Percentiles rank a stretch among this genome's conserved stretches.
Evolutionary conservation across 2,797 vertebrate species (phyloP).

Genomic region (Sebastolobus alascanus): DNA sequence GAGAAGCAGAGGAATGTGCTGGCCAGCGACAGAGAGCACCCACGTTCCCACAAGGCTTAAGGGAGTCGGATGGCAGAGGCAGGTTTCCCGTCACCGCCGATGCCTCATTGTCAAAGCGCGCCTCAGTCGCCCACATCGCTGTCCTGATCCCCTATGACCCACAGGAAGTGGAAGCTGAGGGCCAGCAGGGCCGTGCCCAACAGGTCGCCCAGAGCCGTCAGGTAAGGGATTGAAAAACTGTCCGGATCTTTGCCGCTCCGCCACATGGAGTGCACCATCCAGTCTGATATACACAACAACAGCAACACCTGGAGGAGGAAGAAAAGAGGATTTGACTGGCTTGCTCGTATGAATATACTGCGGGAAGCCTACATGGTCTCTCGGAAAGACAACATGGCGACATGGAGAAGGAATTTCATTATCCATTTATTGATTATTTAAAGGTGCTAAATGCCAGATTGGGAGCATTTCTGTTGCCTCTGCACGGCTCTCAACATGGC

Average conservation of each 20-base stretch:
- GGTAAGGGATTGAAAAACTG: constrained; percentile 97
- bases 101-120: background rate
- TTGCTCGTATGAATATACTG: too few species aligned
- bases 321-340: background rate
- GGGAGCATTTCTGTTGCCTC: too few species aligned
- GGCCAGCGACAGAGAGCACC: constrained; percentile 13
- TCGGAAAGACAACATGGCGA: too few species aligned
- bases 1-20: constrained; percentile 51
- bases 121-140: constrained; percentile 95
- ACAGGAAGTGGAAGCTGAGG: constrained; percentile 95
- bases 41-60: constrained; percentile 35
- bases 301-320: constrained; percentile 87
- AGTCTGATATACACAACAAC: constrained; percentile 93
- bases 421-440: too few species aligned
- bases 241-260: constrained; percentile 96
- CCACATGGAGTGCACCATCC: constrained; percentile 99
- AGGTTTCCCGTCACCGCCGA: background rate
- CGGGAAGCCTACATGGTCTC: too few species aligned
- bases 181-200: constrained; percentile 95
- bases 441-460: too few species aligned
- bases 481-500: too few species aligned
- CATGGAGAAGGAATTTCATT: too few species aligned
- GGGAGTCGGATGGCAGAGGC: constrained; percentile 1
- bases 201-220: constrained; percentile 95
- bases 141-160: constrained; percentile 96